Evolutionary conservation across 2,888 invertebrate species (phyloP), one percentile per base, ranked within the genome.

Genomic region (Hartigia nigra): DNA sequence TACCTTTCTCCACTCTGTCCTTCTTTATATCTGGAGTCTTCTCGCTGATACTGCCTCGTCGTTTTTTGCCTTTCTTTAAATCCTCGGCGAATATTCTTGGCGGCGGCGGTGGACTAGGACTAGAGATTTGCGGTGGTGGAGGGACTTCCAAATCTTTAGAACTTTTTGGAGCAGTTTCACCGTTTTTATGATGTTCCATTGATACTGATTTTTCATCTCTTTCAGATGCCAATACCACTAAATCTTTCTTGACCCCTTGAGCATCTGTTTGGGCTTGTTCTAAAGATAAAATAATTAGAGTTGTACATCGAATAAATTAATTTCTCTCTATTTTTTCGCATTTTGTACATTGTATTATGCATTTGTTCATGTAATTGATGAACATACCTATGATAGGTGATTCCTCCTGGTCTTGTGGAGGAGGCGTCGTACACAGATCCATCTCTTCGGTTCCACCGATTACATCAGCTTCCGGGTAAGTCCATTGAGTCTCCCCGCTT

Each of bases 401-500:
- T n/a, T 88, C 88, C 79, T 89, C 90, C 32, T 89, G 89, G 12
- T 90, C 90, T 36, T 89, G 90, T 70, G 93, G 93, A 14, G 94
- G 94, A 14, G 94, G 94, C 2, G 94, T 94, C 11, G 93, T 94
- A 80, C 93, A 93, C 81, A 94, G 92, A 86, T 94, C 94, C 94
- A 94, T 94, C 36, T 93, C 94, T 84, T 94, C 93, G 74, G 93
- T 93, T 75, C 92, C 93, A 75, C 92, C 91, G 32, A 90, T 91
- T 81, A 92, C 90, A 82, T 92, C 93, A 11, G 91, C 89, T 79
- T 92, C 92, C 3, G 94, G 94, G 89, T 93, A 95, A 84, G 94
- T 94, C 95, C 95, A 95, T 88, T 94, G 95, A 76, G 94, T 93
- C 82, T 93, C 93, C 69, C 94, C 94, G 36, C 93, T 94, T 81